Evolutionary conservation across 2,113 vertebrate species (phyloP).

Genomic region (Calidris pugnax): DNA sequence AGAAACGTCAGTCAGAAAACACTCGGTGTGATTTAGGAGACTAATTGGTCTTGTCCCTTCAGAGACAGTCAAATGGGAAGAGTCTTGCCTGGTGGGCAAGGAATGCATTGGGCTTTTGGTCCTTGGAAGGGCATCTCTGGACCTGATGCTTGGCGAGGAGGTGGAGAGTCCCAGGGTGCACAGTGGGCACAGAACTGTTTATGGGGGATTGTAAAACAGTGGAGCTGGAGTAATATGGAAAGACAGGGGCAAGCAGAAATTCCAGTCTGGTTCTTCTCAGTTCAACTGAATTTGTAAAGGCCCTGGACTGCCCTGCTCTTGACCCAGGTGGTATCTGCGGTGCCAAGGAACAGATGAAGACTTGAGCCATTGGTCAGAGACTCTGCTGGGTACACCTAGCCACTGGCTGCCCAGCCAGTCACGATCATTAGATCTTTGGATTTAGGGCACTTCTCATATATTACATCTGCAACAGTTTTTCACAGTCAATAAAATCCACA

Average conservation of each 20-base stretch:
- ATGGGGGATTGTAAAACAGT: rapidly evolving
- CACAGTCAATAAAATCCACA: not conserved
- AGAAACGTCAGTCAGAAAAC: not conserved
- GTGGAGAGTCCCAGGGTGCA: not conserved
- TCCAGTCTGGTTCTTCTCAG: not conserved
- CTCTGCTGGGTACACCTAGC: not conserved
- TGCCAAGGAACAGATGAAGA: rapidly evolving
- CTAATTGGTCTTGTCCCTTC: not conserved
- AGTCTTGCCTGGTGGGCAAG: rapidly evolving
- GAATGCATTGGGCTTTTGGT: not conserved
- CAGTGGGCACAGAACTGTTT: rapidly evolving
- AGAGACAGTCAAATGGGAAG: not conserved
- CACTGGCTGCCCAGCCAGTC: not conserved
- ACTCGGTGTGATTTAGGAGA: not conserved
- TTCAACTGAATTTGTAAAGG: not conserved
- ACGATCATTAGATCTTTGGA: not conserved
- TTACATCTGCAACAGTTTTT: not conserved
- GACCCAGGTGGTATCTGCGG: not conserved
- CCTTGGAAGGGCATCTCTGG: not conserved
- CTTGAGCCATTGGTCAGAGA: not conserved
- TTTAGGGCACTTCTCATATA: not conserved
- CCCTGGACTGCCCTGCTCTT: not conserved
- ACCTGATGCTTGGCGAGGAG: rapidly evolving
- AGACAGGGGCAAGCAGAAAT: not conserved
- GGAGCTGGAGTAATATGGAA: not conserved